Percentiles rank a stretch among this genome's conserved stretches.
Conservation (phyloP, 2,113 vertebrate species). For the Sturnira hondurensis region DNA sequence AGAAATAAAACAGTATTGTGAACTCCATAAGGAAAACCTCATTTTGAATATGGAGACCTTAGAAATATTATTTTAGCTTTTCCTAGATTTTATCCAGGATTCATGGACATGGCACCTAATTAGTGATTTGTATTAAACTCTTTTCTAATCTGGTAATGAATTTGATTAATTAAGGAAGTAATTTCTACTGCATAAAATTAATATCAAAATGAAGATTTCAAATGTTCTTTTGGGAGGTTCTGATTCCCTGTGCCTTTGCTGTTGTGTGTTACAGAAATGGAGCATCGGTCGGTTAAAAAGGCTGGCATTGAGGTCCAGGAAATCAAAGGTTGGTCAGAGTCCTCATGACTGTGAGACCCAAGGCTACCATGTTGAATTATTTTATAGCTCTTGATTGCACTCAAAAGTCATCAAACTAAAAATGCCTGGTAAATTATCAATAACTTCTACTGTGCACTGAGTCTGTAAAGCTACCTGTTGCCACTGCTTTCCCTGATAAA, state of each 20-base stretch:
- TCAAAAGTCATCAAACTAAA: conserved; percentile 32
- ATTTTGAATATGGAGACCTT: neutral
- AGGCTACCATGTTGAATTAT: conserved; percentile 4
- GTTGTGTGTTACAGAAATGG: conserved; percentile 86
- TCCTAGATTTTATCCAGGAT: neutral
- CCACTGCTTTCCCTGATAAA: neutral
- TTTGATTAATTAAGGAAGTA: neutral
- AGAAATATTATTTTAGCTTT: neutral
- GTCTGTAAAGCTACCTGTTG: neutral
- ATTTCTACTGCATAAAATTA: neutral
- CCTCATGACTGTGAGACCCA: conserved; percentile 48
- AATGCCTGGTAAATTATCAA: neutral
- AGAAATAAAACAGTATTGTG: neutral
- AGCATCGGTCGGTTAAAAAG: conserved; percentile 98
- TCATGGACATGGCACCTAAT: neutral
- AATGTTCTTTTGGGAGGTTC: neutral
- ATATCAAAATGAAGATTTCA: neutral
- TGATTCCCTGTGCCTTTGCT: conserved; percentile 26
- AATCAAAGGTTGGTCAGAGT: conserved; percentile 87
- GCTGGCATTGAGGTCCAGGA: conserved; percentile 94
- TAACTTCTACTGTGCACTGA: neutral
- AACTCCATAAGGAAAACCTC: neutral
- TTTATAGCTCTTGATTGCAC: conserved; percentile 12
- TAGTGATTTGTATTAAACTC: neutral
- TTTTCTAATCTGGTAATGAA: neutral